These are phyloP conservation scores for Geopemphigus sp. DNA, from an alignment of 1,140 invertebrate species.

Conservation along the genomic window DNA sequence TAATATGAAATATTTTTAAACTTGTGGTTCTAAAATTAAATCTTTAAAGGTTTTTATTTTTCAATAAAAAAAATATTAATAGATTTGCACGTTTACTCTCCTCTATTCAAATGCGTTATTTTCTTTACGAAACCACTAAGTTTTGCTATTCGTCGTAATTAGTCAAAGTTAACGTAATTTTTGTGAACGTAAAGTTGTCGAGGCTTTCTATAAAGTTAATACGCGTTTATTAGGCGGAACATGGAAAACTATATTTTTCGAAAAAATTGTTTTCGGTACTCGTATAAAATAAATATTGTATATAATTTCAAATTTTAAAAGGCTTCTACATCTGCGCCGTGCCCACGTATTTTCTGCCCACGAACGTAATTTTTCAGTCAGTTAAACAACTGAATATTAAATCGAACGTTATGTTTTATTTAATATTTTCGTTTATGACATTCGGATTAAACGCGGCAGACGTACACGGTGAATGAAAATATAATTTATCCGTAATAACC, in stretches of 20 bases:
- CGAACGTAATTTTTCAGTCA: background rate
- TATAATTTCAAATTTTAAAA: constrained; percentile 16
- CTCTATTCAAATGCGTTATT: too few species aligned
- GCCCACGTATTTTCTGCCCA: background rate
- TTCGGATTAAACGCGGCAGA: background rate
- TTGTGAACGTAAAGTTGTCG: too few species aligned
- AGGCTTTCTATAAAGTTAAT: too few species aligned
- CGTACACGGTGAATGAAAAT: background rate
- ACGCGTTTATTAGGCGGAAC: background rate
- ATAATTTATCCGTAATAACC: background rate
- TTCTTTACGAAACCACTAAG: too few species aligned
- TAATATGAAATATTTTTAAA: too few species aligned
- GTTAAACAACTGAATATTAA: constrained; percentile 16
- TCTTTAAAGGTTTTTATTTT: too few species aligned
- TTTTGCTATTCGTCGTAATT: too few species aligned
- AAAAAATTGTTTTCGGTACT: background rate
- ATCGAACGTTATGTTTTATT: background rate
- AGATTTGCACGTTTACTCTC: too few species aligned
- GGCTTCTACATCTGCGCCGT: background rate
- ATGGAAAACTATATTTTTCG: background rate
- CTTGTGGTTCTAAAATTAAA: too few species aligned
- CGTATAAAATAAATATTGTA: background rate
- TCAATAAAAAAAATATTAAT: too few species aligned
- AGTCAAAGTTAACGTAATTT: too few species aligned
- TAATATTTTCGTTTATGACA: background rate